phyloP scores from a whole-genome alignment of 2,113 vertebrate species.

The Setophaga coronata region DNA sequence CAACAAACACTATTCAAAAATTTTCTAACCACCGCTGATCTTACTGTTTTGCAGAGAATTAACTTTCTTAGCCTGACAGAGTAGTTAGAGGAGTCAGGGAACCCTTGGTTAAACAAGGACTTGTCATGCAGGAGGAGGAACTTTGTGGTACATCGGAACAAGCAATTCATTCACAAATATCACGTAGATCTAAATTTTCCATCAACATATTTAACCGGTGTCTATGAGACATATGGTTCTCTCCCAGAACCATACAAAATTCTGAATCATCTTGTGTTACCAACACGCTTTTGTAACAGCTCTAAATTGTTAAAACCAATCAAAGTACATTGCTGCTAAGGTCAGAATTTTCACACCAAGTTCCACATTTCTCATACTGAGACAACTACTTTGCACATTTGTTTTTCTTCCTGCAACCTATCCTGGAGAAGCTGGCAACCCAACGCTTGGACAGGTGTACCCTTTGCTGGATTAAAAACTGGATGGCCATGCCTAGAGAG shows the following conservation, averaged over 20 bases:
- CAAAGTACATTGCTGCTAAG: background rate
- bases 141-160: background rate
- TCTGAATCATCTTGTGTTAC: background rate
- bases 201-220: background rate
- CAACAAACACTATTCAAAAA: background rate
- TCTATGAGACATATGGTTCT: background rate
- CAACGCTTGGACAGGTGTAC: background rate
- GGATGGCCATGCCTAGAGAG: background rate
- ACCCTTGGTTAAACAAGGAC: background rate
- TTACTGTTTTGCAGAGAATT: background rate
- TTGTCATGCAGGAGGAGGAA: fast-evolving
- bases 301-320: background rate
- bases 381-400: background rate
- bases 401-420: background rate
- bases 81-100: background rate
- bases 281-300: background rate
- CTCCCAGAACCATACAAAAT: background rate
- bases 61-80: background rate
- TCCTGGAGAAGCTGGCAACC: background rate
- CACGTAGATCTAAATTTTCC: background rate
- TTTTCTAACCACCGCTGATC: background rate
- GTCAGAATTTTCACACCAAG: background rate
- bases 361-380: background rate
- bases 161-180: background rate
- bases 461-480: background rate